These are phyloP conservation scores for Craterocephalus amniculus DNA, from an alignment of 2,797 vertebrate species.

Conservation along the genomic window DNA sequence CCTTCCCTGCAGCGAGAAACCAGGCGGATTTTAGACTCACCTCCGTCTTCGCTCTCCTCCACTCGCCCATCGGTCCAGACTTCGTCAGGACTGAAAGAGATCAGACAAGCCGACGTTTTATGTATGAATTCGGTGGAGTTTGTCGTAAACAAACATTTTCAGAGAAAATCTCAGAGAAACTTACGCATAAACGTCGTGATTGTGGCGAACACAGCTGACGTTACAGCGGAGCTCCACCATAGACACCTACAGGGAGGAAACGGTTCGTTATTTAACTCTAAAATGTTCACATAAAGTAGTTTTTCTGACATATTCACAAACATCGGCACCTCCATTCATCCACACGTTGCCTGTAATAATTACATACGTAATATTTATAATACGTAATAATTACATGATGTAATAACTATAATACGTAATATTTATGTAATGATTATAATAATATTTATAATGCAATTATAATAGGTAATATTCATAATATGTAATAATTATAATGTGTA, in stretches of 20 bases:
- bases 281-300: too few species aligned
- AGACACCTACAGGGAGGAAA: slow-evolving; percentile 61
- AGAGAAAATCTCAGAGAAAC: slow-evolving; percentile 25
- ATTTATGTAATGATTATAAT: too few species aligned
- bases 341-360: too few species aligned
- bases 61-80: slow-evolving; percentile 65
- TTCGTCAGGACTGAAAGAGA: slow-evolving; percentile 69
- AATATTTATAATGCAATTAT: too few species aligned
- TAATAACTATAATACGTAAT: too few species aligned
- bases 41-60: slow-evolving; percentile 81
- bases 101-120: too few species aligned
- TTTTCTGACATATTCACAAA: too few species aligned
- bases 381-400: too few species aligned
- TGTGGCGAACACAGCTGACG: slow-evolving; percentile 32
- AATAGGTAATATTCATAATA: too few species aligned
- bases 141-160: neutral
- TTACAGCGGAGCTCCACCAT: slow-evolving; percentile 56
- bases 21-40: slow-evolving; percentile 54
- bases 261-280: neutral
- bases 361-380: too few species aligned
- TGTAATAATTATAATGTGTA: too few species aligned
- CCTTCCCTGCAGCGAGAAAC: fast-evolving
- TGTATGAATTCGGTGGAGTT: too few species aligned
- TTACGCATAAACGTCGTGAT: slow-evolving; percentile 70
- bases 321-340: neutral